Conservation (phyloP, 2,113 vertebrate genomes). For the Nycticryphes semicollaris region DNA sequence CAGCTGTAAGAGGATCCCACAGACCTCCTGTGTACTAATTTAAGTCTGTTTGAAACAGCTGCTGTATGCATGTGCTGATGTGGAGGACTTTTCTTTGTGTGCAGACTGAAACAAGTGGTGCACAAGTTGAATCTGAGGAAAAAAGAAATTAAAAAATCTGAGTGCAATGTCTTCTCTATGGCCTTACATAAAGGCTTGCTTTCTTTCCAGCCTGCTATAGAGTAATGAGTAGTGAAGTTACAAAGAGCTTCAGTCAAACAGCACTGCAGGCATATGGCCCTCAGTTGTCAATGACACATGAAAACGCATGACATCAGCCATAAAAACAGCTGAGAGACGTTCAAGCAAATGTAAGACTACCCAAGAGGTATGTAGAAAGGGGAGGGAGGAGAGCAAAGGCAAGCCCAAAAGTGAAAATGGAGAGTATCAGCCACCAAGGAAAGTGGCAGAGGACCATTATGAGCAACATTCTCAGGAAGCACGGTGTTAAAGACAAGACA, state of each 20-base stretch:
- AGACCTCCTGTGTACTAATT: neutral
- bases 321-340: neutral
- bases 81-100: neutral
- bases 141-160: neutral
- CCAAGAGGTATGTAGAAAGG: neutral
- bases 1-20: neutral
- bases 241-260: neutral
- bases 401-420: neutral
- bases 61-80: too few relatives aligned
- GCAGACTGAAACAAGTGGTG: neutral
- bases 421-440: neutral
- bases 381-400: neutral
- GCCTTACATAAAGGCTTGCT: neutral
- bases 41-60: neutral
- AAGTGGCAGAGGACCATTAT: neutral
- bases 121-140: too few relatives aligned
- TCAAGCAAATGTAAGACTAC: neutral
- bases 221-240: neutral
- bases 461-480: neutral
- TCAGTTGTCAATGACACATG: neutral
- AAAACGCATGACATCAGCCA: neutral
- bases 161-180: neutral
- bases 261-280: neutral
- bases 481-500: neutral
- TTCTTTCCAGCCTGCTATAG: neutral